Base-by-base conservation (phyloP, 1,140 invertebrate genomes). In the Heliconius eleuchia region DNA sequence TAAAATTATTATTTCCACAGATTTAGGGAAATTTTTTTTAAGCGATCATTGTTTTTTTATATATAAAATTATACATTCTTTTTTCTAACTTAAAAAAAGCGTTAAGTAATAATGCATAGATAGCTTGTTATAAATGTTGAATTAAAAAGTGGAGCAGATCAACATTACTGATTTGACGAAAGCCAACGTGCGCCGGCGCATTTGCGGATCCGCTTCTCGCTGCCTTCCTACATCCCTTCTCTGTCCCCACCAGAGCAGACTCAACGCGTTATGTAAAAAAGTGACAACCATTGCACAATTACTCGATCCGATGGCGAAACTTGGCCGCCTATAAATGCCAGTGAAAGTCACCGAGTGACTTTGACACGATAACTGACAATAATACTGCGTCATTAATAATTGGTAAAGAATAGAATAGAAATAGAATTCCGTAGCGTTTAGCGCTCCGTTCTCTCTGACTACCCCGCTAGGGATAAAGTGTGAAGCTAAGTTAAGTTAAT, bases 341-440 rank as follows among this genome's bases (percentile, higher is more conserved):
- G 92, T 94, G 92, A 94, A 93, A 93, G 92, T 92, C 90, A 92
- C 85, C 86, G 84, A 87, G 87, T 91, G 90, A 92, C 92, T 94
- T 92, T 91, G 91, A 92, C 89, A 91, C 86, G 88, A 80, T 85
- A 85, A 84, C 82, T 85, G 78, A 85, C 79, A 86, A 88, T 37
- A 37, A 37, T 85, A 86, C 87, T 74, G 80, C 82, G 82, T 82
- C 83, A 83, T 86, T 85, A 84, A 84, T 86, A 84, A 71, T 66
- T 66, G 57, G 23, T 66, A 66, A 66, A 66, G 57, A 34, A 34
- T 34, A 34, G 30, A 34, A 34, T 30, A 30, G 30, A 30, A 34
- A 34, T 34, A 34, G 34, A 37, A 37, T 37, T 37, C 34, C 34
- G 34, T 37, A 37, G 34, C 5, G 34, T 37, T 37, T 37, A 6